Evolutionary conservation across 2,888 invertebrate species (phyloP).

Genomic region (Coremacera marginata): DNA sequence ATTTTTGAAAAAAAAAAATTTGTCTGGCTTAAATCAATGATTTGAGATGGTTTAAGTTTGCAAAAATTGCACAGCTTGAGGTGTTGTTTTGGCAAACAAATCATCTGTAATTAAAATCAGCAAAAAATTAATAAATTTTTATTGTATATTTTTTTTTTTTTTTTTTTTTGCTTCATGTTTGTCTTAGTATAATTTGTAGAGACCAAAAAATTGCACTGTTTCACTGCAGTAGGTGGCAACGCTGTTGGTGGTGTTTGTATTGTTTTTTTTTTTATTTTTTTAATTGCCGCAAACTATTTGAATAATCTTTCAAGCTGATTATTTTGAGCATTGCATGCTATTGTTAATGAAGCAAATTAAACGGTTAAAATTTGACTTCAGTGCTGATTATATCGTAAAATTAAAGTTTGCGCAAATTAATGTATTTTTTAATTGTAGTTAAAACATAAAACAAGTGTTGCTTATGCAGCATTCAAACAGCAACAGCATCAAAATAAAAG

Average conservation of each 20-base stretch:
- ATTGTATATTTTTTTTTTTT: no score
- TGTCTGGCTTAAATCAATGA: background rate
- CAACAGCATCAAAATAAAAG: background rate
- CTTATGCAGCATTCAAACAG: background rate
- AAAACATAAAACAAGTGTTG: background rate
- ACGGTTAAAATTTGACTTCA: no score
- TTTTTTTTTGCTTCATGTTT: background rate
- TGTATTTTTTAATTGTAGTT: background rate
- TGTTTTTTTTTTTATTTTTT: no score
- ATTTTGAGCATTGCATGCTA: background rate
- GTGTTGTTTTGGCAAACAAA: constrained; percentile 16
- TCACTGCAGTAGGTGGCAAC: constrained; percentile 17
- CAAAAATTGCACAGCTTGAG: constrained; percentile 32
- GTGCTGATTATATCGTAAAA: no score
- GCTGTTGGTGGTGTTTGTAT: background rate
- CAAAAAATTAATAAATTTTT: background rate
- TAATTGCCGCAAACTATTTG: no score
- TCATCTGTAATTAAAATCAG: background rate
- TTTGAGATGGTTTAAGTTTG: background rate
- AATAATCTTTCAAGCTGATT: no score
- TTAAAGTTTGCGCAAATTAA: no score
- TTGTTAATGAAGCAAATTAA: background rate
- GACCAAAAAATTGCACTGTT: background rate
- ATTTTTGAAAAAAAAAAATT: background rate
- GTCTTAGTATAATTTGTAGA: background rate